Evolutionary conservation across 2,113 vertebrate species (phyloP).

Genomic region (Oreochromis spilurus): DNA sequence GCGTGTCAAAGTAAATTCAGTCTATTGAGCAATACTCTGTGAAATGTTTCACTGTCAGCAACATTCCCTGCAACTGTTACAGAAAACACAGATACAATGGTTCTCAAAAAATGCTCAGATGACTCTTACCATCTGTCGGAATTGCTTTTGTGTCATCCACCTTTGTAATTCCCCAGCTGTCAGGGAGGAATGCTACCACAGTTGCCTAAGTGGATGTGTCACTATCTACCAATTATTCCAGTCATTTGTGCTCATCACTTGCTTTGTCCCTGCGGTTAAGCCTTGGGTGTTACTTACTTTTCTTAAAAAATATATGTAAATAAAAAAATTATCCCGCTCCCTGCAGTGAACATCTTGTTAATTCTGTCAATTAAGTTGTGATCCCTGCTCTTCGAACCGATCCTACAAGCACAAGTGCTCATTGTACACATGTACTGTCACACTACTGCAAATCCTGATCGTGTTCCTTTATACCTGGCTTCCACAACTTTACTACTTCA

Average conservation of each 20-base stretch:
- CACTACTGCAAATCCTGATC: not conserved
- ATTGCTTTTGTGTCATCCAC: slow-evolving; percentile 7
- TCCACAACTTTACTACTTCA: not conserved
- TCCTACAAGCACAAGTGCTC: not conserved
- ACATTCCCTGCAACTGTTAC: not conserved
- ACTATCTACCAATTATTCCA: slow-evolving; percentile 55
- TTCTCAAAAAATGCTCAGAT: not conserved
- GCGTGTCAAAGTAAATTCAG: slow-evolving; percentile 25
- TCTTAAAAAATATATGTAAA: not conserved
- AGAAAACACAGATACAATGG: not conserved
- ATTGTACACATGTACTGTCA: not conserved
- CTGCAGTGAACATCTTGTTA: slow-evolving; percentile 26
- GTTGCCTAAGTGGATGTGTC: slow-evolving; percentile 39
- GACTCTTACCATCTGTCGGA: not conserved
- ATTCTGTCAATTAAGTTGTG: not conserved
- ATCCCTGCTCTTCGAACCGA: not conserved
- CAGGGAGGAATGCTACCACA: not conserved
- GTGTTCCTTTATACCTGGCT: too few species aligned
- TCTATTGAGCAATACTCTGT: slow-evolving; percentile 8
- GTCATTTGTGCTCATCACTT: slow-evolving; percentile 45
- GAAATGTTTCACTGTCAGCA: slow-evolving; percentile 21
- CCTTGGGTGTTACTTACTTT: slow-evolving; percentile 38
- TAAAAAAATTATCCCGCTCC: not conserved
- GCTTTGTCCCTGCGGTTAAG: slow-evolving; percentile 23
- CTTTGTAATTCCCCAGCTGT: slow-evolving; percentile 51